phyloP scores from a whole-genome alignment of 2,888 invertebrate genomes.

The Dexiosoma caninum region DNA sequence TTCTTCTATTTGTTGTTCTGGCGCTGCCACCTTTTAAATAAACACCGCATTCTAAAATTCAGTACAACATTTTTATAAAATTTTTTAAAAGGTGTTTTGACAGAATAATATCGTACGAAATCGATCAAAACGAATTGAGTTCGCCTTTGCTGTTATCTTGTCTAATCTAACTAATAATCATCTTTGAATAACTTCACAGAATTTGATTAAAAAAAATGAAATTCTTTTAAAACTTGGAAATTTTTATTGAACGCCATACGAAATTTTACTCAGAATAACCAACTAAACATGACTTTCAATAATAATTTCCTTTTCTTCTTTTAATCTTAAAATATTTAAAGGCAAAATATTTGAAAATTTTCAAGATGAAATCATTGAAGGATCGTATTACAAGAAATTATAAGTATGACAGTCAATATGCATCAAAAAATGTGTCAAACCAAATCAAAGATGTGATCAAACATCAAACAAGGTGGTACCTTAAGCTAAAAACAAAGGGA shows the following conservation, averaged over 20 bases:
- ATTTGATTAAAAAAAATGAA: neutral
- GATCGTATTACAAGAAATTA: slow-evolving; percentile 61
- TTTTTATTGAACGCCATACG: neutral
- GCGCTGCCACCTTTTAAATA: no score
- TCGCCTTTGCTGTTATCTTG: no score
- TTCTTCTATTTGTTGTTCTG: no score
- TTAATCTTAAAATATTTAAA: slow-evolving; percentile 21
- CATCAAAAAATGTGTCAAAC: slow-evolving; percentile 52
- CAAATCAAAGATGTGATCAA: slow-evolving; percentile 60
- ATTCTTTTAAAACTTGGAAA: neutral
- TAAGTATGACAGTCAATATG: slow-evolving; percentile 21
- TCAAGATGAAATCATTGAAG: slow-evolving; percentile 52
- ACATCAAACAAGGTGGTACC: slow-evolving; percentile 50
- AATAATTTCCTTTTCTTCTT: slow-evolving; percentile 26
- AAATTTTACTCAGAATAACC: slow-evolving; percentile 42
- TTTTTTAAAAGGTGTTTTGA: no score
- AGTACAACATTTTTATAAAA: no score
- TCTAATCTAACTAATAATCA: no score
- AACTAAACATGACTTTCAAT: slow-evolving; percentile 56
- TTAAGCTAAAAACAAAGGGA: neutral
- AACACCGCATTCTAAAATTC: no score
- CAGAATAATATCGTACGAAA: no score
- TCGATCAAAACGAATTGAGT: no score
- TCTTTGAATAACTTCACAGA: no score
- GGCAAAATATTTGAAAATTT: slow-evolving; percentile 32